Percentiles rank a stretch among this genome's conserved stretches.
Conservation (phyloP, 2,888 invertebrate genomes). For the Orchesella flavescens region DNA sequence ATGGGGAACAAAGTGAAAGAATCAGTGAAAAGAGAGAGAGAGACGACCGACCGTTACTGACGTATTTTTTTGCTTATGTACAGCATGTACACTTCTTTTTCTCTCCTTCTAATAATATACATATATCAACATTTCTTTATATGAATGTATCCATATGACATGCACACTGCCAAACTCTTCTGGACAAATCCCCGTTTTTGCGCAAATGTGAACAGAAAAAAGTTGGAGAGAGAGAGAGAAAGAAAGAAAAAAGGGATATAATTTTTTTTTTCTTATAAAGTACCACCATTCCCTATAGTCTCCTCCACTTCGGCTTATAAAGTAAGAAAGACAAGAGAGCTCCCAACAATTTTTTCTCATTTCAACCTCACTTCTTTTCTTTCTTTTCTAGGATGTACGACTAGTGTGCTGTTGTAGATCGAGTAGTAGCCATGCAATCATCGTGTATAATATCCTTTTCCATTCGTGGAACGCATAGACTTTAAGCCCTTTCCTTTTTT, state of each 20-base stretch:
- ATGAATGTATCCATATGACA: neutral
- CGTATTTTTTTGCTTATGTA: slow-evolving; percentile 24
- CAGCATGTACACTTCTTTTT: neutral
- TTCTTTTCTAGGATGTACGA: neutral
- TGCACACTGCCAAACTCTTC: slow-evolving; percentile 46
- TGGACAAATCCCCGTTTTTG: slow-evolving; percentile 62
- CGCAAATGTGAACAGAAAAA: slow-evolving; percentile 59
- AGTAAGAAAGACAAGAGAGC: slow-evolving; percentile 16
- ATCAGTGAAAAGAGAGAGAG: neutral
- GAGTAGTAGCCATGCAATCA: slow-evolving; percentile 44
- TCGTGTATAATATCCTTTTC: slow-evolving; percentile 15
- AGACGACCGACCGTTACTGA: slow-evolving; percentile 14
- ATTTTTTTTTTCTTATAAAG: slow-evolving; percentile 21
- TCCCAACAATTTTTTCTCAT: slow-evolving; percentile 51
- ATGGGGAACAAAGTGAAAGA: neutral
- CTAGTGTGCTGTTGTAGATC: neutral
- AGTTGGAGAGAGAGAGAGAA: neutral
- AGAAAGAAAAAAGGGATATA: neutral
- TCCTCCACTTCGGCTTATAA: neutral
- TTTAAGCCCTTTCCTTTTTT: slow-evolving; percentile 38
- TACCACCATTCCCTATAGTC: neutral
- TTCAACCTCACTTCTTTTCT: slow-evolving; percentile 23
- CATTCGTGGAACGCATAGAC: neutral
- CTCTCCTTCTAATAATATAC: neutral
- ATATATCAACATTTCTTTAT: neutral